These are phyloP conservation scores for Tetraodon nigroviridis DNA, from an alignment of 2,113 vertebrate genomes.

Conservation along the genomic window DNA sequence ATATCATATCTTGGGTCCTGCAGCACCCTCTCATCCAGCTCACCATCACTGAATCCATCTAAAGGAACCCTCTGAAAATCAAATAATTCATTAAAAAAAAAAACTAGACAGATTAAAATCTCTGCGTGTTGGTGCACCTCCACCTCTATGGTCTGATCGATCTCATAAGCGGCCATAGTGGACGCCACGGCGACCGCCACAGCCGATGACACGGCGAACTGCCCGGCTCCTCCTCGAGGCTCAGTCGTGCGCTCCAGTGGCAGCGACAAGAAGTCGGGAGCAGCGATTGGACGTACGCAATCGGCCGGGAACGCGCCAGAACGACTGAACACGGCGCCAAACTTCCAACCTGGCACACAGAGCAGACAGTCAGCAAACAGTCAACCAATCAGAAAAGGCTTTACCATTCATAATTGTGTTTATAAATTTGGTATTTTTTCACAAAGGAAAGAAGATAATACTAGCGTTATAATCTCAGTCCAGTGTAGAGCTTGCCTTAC, in stretches of 20 bases:
- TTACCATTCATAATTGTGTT: no score
- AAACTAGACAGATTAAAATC: neutral
- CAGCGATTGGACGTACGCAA: conserved; percentile 81
- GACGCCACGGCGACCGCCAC: conserved; percentile 86
- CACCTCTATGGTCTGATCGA: conserved; percentile 86
- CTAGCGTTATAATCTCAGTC: no score
- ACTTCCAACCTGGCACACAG: conserved; percentile 86
- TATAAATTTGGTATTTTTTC: no score
- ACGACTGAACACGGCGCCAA: conserved; percentile 86
- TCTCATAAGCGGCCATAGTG: conserved; percentile 79
- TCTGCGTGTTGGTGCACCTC: neutral
- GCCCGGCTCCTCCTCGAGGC: conserved; percentile 79
- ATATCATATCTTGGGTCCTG: conserved; percentile 75
- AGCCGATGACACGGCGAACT: conserved; percentile 76
- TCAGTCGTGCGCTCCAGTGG: conserved; percentile 78
- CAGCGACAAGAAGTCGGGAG: conserved; percentile 87
- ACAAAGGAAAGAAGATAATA: no score
- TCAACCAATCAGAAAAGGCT: neutral
- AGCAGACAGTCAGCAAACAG: neutral
- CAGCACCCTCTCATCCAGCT: conserved; percentile 48
- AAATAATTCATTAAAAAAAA: conserved; percentile 36
- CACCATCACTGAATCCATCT: conserved; percentile 45
- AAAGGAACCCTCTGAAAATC: conserved; percentile 48
- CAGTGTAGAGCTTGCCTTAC: neutral
- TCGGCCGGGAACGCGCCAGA: conserved; percentile 83